phyloP scores from a whole-genome alignment of 2,888 invertebrate genomes.

The Notocelia uddmanniana region DNA sequence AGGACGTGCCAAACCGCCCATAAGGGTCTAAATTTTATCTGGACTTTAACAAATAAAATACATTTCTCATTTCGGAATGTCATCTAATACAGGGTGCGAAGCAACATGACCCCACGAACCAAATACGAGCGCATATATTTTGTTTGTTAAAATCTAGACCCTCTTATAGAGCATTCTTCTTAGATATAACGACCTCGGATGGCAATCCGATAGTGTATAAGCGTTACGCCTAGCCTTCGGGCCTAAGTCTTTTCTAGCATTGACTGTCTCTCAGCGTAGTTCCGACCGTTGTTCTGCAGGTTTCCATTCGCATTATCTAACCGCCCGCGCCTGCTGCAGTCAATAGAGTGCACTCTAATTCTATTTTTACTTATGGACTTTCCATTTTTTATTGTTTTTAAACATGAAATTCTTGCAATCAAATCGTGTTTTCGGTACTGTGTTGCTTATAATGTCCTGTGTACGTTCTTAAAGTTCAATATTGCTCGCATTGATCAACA shows the following conservation, averaged over 20 bases:
- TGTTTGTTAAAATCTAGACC: conserved; percentile 8
- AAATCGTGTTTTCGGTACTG: conserved; percentile 57
- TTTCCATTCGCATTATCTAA: background rate
- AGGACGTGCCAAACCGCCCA: conserved; percentile 26
- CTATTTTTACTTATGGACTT: conserved; percentile 54
- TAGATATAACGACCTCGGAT: conserved; percentile 38
- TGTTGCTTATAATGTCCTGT: conserved; percentile 49
- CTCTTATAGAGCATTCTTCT: conserved; percentile 31
- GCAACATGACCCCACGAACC: background rate
- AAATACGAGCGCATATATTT: background rate
- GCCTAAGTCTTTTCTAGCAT: conserved; percentile 36
- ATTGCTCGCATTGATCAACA: conserved; percentile 53
- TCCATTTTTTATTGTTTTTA: conserved; percentile 53
- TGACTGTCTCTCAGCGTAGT: conserved; percentile 27
- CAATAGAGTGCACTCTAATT: conserved; percentile 45
- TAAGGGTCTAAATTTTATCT: conserved; percentile 2
- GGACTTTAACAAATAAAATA: conserved; percentile 12
- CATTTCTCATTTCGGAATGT: background rate
- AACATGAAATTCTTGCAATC: conserved; percentile 58
- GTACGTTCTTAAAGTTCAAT: conserved; percentile 43
- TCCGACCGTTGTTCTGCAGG: conserved; percentile 12
- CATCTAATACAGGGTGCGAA: conserved; percentile 2
- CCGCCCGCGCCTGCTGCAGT: conserved; percentile 18
- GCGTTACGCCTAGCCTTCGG: conserved; percentile 43
- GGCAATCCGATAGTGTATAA: conserved; percentile 35